Evolutionary conservation across 2,797 vertebrate genomes (phyloP).

Genomic region (Phaenicophaeus curvirostris): DNA sequence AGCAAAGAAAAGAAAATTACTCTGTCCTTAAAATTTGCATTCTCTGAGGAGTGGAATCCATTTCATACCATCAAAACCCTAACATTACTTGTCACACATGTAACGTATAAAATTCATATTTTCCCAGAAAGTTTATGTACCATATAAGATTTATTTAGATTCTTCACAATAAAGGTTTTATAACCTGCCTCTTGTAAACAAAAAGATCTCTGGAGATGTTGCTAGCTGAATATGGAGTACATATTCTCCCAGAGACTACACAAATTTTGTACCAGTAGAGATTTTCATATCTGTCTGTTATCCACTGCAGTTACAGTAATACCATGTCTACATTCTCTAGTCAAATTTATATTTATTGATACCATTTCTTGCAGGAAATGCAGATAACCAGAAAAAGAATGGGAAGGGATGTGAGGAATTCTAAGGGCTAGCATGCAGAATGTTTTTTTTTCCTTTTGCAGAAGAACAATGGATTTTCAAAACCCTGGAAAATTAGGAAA

Average conservation of each 20-base stretch:
- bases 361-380: neutral
- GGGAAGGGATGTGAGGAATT: neutral
- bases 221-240: neutral
- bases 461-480: neutral
- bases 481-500: neutral
- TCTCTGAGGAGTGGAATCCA: neutral
- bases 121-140: neutral
- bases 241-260: neutral
- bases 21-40: neutral
- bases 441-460: neutral
- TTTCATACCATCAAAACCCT: neutral
- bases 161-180: neutral
- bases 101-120: neutral
- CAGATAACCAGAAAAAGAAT: neutral
- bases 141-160: neutral
- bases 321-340: neutral
- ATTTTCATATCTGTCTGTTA: neutral
- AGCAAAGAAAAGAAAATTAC: neutral
- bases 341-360: neutral
- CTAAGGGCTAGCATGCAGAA: neutral
- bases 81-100: neutral
- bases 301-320: neutral
- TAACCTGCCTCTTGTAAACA: neutral
- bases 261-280: neutral
- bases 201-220: neutral